A percentile compares a stretch with the other conserved stretches of the same genome.
phyloP scores from a whole-genome alignment of 1,140 invertebrate genomes.

The fruit fly (Drosophila melanogaster) region DNA sequence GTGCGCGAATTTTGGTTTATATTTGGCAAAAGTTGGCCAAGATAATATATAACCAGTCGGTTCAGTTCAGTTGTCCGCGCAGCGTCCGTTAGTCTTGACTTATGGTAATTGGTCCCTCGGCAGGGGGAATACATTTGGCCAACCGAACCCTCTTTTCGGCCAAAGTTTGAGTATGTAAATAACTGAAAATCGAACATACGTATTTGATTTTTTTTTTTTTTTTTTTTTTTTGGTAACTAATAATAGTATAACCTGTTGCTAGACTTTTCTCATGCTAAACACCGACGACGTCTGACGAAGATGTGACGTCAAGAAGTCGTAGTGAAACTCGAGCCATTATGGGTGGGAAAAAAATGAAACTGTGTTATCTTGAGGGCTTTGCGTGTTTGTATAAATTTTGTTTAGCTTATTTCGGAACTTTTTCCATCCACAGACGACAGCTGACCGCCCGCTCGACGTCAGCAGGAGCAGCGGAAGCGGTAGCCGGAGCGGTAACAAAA shows the following conservation, averaged over 20 bases:
- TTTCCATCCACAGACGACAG: constrained; percentile 43
- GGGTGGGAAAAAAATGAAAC: neutral
- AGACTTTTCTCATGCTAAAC: neutral
- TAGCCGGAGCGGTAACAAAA: constrained; percentile 43
- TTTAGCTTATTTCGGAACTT: no score
- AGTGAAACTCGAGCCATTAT: neutral
- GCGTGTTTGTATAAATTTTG: no score
- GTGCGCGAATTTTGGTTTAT: neutral
- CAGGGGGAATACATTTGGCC: neutral
- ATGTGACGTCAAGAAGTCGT: neutral
- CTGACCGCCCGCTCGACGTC: constrained; percentile 49
- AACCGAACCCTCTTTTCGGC: neutral
- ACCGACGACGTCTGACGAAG: neutral
- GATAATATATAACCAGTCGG: constrained; percentile 35
- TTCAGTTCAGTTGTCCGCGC: constrained; percentile 11
- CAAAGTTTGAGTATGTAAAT: neutral
- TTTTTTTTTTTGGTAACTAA: neutral
- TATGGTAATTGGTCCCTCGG: constrained; percentile 32
- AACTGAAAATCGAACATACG: neutral
- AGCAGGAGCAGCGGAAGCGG: constrained; percentile 31
- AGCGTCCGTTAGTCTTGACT: constrained; percentile 23
- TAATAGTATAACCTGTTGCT: constrained; percentile 10
- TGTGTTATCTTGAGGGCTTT: neutral
- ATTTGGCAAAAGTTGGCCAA: constrained; percentile 8
- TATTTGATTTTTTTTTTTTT: neutral